A percentile compares a stretch with the other conserved stretches of the same genome.
Evolutionary conservation across 1,140 invertebrate genomes (phyloP).

Genomic region (Hylaeus anthracinus): DNA sequence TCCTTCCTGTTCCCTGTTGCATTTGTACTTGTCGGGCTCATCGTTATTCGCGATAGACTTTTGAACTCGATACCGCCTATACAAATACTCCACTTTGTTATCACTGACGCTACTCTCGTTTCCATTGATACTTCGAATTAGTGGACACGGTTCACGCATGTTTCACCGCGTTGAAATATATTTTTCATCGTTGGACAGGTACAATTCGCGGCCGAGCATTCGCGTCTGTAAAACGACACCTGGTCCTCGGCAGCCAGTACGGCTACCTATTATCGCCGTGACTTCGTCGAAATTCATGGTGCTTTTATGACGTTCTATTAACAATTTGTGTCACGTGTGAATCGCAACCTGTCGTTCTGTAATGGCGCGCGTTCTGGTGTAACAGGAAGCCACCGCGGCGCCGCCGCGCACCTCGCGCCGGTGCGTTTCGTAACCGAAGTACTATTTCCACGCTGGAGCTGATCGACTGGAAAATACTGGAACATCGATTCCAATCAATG

Average conservation of each 20-base stretch:
- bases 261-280: neutral
- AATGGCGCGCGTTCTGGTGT: constrained; percentile 3
- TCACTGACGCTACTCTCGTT: neutral
- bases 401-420: neutral
- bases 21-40: too few species aligned
- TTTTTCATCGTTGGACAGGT: neutral
- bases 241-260: neutral
- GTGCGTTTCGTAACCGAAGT: constrained; percentile 3
- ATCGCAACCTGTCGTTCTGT: constrained; percentile 12
- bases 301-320: constrained; percentile 18
- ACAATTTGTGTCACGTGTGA: constrained; percentile 8
- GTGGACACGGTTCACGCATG: neutral
- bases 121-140: neutral
- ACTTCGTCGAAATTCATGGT: neutral
- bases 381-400: neutral
- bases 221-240: constrained; percentile 15
- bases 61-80: too few species aligned
- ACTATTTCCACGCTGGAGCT: neutral
- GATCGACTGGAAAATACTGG: constrained; percentile 4
- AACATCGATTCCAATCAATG: neutral
- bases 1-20: too few species aligned
- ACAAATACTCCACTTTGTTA: neutral
- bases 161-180: neutral
- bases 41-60: too few species aligned
- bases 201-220: neutral